phyloP scores from a whole-genome alignment of 2,113 vertebrate genomes.

The Chelonoidis abingdonii region DNA sequence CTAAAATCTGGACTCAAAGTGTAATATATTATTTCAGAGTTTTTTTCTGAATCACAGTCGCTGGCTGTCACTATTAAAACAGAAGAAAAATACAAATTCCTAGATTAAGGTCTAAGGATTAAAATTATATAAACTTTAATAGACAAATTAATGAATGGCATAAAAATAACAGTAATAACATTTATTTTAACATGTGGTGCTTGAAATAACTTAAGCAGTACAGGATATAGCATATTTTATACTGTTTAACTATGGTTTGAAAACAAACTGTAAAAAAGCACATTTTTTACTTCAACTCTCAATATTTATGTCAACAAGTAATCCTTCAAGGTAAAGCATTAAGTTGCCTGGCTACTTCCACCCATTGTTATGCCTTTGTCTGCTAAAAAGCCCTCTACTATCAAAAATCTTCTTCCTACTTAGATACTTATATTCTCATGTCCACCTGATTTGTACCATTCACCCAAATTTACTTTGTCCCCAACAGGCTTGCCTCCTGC shows the following conservation, averaged over 20 bases:
- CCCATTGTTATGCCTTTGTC: not conserved
- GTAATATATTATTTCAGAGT: conserved; percentile 87
- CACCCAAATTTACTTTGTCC: not conserved
- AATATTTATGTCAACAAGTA: not conserved
- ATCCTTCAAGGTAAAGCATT: not conserved
- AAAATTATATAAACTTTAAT: not conserved
- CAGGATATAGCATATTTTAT: not conserved
- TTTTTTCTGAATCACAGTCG: conserved; percentile 89
- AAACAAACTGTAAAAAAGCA: not conserved
- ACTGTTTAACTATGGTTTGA: not conserved
- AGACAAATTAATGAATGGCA: not conserved
- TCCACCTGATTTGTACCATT: not conserved
- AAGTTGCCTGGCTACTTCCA: not conserved
- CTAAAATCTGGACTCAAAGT: conserved; percentile 88
- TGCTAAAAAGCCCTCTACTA: not conserved
- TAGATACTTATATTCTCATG: not conserved
- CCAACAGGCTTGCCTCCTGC: not conserved
- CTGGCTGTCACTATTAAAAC: conserved; percentile 84
- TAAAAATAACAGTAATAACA: not conserved
- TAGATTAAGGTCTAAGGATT: not conserved
- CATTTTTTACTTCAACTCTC: not conserved
- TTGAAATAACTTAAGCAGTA: not conserved
- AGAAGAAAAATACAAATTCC: not conserved
- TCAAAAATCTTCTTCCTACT: not conserved
- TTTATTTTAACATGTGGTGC: not conserved